A percentile compares a stretch with the other conserved stretches of the same genome.
phyloP scores from a whole-genome alignment of 2,888 invertebrate genomes.

The Drosophila neotestacea region DNA sequence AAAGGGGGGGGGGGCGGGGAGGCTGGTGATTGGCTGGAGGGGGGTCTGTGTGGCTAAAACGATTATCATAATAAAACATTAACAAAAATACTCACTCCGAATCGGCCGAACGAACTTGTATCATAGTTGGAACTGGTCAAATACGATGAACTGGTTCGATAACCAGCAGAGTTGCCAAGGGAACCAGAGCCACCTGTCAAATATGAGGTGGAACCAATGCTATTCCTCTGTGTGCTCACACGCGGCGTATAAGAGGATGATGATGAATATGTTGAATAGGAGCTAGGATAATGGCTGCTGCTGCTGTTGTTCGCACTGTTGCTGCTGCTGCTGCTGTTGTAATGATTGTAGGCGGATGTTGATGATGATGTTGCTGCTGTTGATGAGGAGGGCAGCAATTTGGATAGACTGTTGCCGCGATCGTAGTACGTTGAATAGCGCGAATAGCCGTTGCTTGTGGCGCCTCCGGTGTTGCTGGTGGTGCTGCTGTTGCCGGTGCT shows the following conservation, averaged over 20 bases:
- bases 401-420: constrained; percentile 80
- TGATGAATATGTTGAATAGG: constrained; percentile 69
- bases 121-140: constrained; percentile 82
- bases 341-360: constrained; percentile 52
- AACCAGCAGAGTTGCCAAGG: constrained; percentile 72
- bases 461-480: constrained; percentile 47
- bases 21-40: not conserved
- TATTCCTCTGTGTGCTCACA: constrained; percentile 63
- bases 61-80: not conserved
- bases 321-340: constrained; percentile 35
- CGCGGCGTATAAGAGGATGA: constrained; percentile 81
- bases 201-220: constrained; percentile 66
- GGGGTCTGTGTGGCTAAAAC: constrained; percentile 38
- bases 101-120: constrained; percentile 84
- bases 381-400: constrained; percentile 68
- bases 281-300: constrained; percentile 67
- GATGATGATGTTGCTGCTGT: constrained; percentile 45
- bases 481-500: constrained; percentile 42
- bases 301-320: constrained; percentile 54
- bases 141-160: constrained; percentile 82
- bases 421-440: constrained; percentile 75
- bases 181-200: constrained; percentile 74
- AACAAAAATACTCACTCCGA: constrained; percentile 83
- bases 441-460: constrained; percentile 73
- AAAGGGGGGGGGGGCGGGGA: not conserved